Base-by-base conservation (phyloP, 1,140 invertebrate genomes). In the Hylaeus volcanicus region DNA sequence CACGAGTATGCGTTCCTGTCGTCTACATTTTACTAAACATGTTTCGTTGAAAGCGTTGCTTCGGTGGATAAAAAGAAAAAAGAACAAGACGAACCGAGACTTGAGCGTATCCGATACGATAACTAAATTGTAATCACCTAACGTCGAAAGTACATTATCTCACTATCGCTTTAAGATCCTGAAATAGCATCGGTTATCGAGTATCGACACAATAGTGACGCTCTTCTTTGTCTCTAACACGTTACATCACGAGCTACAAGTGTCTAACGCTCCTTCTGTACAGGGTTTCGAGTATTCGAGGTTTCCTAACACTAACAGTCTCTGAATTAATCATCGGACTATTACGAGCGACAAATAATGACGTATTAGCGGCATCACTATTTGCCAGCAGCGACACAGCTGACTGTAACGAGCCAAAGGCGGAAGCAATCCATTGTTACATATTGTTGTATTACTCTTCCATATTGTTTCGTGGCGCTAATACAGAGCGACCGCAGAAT, bases 401-500 rank as follows among this genome's bases (percentile, higher is more conserved):
- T 12, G 1, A 48, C 11, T 6, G 45, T 14, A 15, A 39, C 26
- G 26, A 61, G 4, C 5, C 11, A 39, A 41, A 61, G 15, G 65
- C 65, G 65, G 74, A 77, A 69, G 74, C 48, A 60, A 61, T 77
- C 58, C 39, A 51, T 77, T 15, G 37, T 60, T 51, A 60, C 56
- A 51, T 48, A 48, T 63, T 51, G 74, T 58, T 68, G 41, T 48
- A 68, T 76, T 64, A 63, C 26, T 41, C n/a, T 41, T 63, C 60
- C 12, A 63, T 63, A 51, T 64, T 70, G 39, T 77, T 77, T 69
- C 43, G 58, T 61, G 55, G 39, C 45, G 55, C 11, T 69, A 70
- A 70, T 77, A 51, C 15, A 39, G 12, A 51, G 14, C 60, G 56
- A 55, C 11, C 64, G 26, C 11, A 56, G 41, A n/a, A 58, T 14